Evolutionary conservation across 2,113 vertebrate species (phyloP).

Genomic region (Ictalurus furcatus): DNA sequence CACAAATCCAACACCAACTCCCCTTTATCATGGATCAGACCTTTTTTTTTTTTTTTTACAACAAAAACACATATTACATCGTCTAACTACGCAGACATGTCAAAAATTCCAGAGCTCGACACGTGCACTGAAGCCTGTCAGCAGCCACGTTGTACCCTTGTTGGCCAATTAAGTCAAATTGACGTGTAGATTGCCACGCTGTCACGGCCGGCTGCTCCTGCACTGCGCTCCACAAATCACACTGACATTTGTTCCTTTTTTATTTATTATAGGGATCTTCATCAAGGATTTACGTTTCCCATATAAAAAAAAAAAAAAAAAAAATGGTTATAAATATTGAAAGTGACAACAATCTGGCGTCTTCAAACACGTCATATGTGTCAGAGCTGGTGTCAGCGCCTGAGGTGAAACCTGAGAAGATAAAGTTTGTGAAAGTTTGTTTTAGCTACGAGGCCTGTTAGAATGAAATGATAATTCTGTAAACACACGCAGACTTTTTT

Average conservation of each 20-base stretch:
- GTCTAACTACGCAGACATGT: conserved; percentile 66
- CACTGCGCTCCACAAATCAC: conserved; percentile 50
- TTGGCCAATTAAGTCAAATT: conserved; percentile 72
- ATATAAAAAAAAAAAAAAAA: background rate
- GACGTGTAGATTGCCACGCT: conserved; percentile 62
- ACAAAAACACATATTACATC: conserved; percentile 61
- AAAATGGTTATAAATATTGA: conserved; percentile 51
- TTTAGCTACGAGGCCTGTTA: background rate
- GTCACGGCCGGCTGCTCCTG: conserved; percentile 40
- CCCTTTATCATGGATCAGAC: conserved; percentile 61
- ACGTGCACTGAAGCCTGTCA: conserved; percentile 64
- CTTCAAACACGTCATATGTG: conserved; percentile 31
- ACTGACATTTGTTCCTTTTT: conserved; percentile 53
- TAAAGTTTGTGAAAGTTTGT: conserved; percentile 31
- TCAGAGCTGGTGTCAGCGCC: conserved; percentile 19
- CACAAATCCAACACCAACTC: conserved; percentile 52
- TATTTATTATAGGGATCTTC: conserved; percentile 59
- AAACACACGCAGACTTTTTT: background rate
- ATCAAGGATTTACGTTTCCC: conserved; percentile 46
- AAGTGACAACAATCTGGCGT: conserved; percentile 46
- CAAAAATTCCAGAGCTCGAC: conserved; percentile 63
- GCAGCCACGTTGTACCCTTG: conserved; percentile 50
- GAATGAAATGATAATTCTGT: conserved; percentile 16
- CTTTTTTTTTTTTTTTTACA: conserved; percentile 34
- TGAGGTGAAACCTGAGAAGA: conserved; percentile 24